Base-by-base conservation (phyloP, 1,140 invertebrate genomes). In the Zophobas morio region DNA sequence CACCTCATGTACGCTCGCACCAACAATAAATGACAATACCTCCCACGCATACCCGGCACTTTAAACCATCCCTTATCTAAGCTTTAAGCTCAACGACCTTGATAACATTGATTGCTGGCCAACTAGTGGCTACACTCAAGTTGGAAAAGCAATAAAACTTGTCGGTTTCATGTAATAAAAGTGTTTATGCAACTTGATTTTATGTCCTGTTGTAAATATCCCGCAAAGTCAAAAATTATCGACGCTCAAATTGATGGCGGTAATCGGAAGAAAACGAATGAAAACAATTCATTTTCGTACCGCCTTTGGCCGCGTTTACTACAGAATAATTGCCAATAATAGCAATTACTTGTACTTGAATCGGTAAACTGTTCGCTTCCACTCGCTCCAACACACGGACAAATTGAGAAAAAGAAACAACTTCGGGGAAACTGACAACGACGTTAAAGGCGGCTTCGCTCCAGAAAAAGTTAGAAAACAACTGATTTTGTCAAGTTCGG, bases 311-410 rank as follows among this genome's bases (percentile, higher is more conserved):
- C 57, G 32, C 57, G 57, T 63, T 63, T 63, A 63, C 57, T 37
- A 37, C 39, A n/a, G 8, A 66, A 42, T 66, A 37, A 66, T 66
- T 66, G 60, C 57, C 57, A 63, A 63, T 63, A 63, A 63, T 39
- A 63, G 35, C 60, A 66, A 66, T 66, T 66, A 66, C 60, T 42
- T 42, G n/a, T 42, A 66, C 39, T 66, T 63, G 57, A 63, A 63
- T 66, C 60, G n/a, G 4, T 51, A 66, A 66, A 66, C 20, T 20
- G 37, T 39, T 46, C 39, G 20, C 60, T 66, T 20, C 20, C 37
- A n/a, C 57, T 40, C 36, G 56, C 57, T 40, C 57, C 57, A 32
- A 63, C 57, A 37, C 57, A 36, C 39, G 32, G 20, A 6, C 2
- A 51, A 20, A 20, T 51, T 51, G 49, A 6, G 57, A 40, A 66